Evolutionary conservation across 2,888 invertebrate species (phyloP).

Genomic region (Amphipoea oculea): DNA sequence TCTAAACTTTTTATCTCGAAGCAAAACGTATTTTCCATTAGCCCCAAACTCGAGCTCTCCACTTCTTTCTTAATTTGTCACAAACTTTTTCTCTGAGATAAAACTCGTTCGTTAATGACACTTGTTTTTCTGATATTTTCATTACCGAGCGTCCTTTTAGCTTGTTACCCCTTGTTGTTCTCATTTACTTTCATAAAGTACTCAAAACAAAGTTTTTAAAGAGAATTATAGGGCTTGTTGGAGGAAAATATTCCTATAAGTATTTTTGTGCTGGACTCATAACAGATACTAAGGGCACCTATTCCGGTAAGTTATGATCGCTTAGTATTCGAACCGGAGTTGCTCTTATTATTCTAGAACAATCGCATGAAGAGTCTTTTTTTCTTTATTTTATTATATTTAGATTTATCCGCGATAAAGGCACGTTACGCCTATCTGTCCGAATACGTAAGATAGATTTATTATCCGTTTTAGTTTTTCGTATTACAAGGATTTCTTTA

Average conservation of each 20-base stretch:
- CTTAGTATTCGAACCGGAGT: constrained; percentile 44
- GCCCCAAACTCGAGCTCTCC: constrained; percentile 36
- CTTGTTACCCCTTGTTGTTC: constrained; percentile 60
- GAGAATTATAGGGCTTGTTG: constrained; percentile 23
- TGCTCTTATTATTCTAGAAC: constrained; percentile 49
- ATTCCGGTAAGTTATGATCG: constrained; percentile 55
- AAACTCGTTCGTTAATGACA: constrained; percentile 78
- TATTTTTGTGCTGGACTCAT: constrained; percentile 50
- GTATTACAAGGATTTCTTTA: constrained; percentile 32
- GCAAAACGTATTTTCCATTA: constrained; percentile 65
- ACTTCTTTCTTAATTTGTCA: constrained; percentile 83
- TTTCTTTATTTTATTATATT: constrained; percentile 56
- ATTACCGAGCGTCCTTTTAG: constrained; percentile 65
- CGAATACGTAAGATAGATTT: constrained; percentile 54
- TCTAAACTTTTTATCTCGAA: constrained; percentile 67
- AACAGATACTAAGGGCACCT: constrained; percentile 52
- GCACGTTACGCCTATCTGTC: constrained; percentile 52
- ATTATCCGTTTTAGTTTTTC: constrained; percentile 44
- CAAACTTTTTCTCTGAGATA: constrained; percentile 75
- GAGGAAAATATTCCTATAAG: constrained; percentile 40
- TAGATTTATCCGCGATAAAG: constrained; percentile 53
- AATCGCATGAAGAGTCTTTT: constrained; percentile 17
- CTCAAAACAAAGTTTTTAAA: constrained; percentile 58
- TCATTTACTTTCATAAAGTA: constrained; percentile 58
- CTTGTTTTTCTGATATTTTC: constrained; percentile 79